Conservation (phyloP, 2,113 vertebrate genomes). For the Myotis davidii region DNA sequence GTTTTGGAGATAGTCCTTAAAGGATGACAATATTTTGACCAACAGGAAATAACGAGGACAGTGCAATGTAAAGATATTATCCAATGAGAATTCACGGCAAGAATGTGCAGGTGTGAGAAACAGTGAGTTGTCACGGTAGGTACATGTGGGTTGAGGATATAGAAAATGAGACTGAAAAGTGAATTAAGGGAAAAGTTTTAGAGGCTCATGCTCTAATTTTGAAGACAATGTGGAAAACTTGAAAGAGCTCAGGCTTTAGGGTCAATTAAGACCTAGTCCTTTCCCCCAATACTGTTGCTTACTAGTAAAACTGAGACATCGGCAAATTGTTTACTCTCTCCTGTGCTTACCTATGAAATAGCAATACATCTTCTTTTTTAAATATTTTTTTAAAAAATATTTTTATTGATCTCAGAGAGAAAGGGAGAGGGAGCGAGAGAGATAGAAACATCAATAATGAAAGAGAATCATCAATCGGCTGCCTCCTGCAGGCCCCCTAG, state of each 20-base stretch:
- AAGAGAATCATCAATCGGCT: too few species aligned
- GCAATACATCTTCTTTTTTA: neutral
- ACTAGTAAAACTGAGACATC: neutral
- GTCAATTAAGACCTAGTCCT: neutral
- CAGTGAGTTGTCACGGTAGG: neutral
- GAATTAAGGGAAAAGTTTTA: neutral
- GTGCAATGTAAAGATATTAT: neutral
- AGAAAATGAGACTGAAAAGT: neutral
- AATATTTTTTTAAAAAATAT: too few species aligned
- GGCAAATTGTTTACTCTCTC: neutral
- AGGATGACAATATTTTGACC: neutral
- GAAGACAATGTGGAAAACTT: neutral
- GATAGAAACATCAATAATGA: too few species aligned
- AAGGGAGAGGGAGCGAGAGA: too few species aligned
- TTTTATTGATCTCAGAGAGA: too few species aligned
- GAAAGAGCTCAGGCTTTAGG: neutral
- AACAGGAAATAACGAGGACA: neutral
- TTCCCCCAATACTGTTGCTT: neutral
- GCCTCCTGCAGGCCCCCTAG: too few species aligned
- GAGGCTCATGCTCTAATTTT: neutral
- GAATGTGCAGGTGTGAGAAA: neutral
- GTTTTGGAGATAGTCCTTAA: neutral
- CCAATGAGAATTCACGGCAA: neutral
- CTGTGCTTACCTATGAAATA: neutral
- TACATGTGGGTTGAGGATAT: rapidly evolving